Base-by-base conservation (phyloP, 2,113 vertebrate species). In the Epinephelus cyanopodus region DNA sequence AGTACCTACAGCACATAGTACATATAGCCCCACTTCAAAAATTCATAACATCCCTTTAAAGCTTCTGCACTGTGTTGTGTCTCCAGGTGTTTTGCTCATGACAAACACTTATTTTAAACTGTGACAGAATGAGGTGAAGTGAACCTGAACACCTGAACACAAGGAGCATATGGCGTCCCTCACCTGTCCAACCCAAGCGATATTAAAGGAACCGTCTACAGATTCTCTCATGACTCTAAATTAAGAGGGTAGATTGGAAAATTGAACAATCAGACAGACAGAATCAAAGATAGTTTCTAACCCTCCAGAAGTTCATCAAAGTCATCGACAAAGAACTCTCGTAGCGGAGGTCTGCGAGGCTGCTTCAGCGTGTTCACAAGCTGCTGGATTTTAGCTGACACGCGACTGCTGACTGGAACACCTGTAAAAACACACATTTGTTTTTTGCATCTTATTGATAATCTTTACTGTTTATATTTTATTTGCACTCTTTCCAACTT, bases 271-370 rank as follows among this genome's bases (percentile, higher is more conserved):
- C 47, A 70, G 66, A 77, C 71, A 56, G 72, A 53, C 66, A 57
- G 70, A 77, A 47, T 71, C 11, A 75, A 37, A 78, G 63, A 61
- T 15, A 0, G 68, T 52, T 27, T 84, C 92, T 79, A 82, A 99
- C 98, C 98, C 96, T 99, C 98, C 81, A 99, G 95, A 75, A 99
- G 97, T 84, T 99, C 98, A 72, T 99, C 98, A 90, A 99, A 99
- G 94, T 99, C 98, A 79, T 99, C 98, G 9, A 99, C 98, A 87
- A 99, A 99, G 94, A 99, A 99, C 94, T 99, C 98, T 68, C 98
- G 91, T 61, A 99, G 96, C 0, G 98, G 98, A 6, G 98, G 98
- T 79, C 98, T 96, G 90, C 99, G 98, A 11, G 98, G 98, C 92
- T 98, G 96, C 93, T 99, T 99, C 92, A 99, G 95, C 9, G 98